phyloP scores from a whole-genome alignment of 2,797 vertebrate species.

The Lutjanus argentimaculatus region DNA sequence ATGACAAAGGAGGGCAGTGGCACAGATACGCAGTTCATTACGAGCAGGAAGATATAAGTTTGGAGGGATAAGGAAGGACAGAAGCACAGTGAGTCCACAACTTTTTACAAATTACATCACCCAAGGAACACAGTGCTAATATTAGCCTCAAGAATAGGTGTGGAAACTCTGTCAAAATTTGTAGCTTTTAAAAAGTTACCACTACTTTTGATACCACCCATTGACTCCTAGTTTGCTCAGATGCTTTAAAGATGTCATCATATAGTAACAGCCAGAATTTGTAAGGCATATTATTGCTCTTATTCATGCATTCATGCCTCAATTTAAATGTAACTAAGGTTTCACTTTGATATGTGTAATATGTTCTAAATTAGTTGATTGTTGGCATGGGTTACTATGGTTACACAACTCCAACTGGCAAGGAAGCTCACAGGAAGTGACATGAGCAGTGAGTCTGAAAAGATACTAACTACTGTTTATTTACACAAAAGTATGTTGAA shows the following conservation, averaged over 20 bases:
- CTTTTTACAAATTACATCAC: constrained; percentile 27
- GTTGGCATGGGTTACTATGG: too few species aligned
- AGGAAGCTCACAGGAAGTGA: too few species aligned
- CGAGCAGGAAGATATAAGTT: constrained; percentile 37
- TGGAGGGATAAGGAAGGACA: constrained; percentile 28
- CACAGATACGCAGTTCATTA: constrained; percentile 59
- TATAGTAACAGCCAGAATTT: not conserved
- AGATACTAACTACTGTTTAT: too few species aligned
- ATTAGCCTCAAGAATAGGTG: not conserved
- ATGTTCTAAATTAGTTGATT: too few species aligned
- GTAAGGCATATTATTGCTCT: not conserved
- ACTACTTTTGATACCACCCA: not conserved
- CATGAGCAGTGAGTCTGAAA: too few species aligned
- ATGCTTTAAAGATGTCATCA: not conserved
- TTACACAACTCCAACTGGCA: too few species aligned
- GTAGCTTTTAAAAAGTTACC: too few species aligned
- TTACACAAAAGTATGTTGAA: too few species aligned
- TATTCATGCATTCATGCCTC: not conserved
- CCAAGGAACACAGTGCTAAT: not conserved
- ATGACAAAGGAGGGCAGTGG: constrained; percentile 52
- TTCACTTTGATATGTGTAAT: too few species aligned
- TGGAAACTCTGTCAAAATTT: not conserved
- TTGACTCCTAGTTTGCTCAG: not conserved
- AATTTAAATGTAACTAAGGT: too few species aligned
- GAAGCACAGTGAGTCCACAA: constrained; percentile 18